Evolutionary conservation across 1,140 invertebrate genomes (phyloP).

Genomic region (Agraylea sexmaculata): DNA sequence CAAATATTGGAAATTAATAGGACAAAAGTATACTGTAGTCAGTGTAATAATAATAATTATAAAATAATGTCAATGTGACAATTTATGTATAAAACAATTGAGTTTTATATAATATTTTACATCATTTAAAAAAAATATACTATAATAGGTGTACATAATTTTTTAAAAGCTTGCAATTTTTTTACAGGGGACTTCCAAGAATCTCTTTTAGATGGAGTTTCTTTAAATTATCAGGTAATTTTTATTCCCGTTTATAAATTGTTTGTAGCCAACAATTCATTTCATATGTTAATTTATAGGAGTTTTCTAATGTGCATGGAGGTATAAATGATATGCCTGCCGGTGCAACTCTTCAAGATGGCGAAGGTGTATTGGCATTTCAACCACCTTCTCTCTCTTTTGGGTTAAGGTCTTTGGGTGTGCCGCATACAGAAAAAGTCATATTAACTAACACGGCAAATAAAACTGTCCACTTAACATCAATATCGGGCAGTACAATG

Average conservation of each 20-base stretch:
- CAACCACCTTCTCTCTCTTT: slow-evolving; percentile 14
- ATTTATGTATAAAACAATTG: too few species aligned
- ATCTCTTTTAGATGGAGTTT: slow-evolving; percentile 18
- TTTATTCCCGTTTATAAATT: background rate
- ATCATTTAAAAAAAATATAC: too few species aligned
- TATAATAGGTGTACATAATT: too few species aligned
- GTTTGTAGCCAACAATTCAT: background rate
- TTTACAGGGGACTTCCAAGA: slow-evolving; percentile 17
- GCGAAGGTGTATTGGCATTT: slow-evolving; percentile 13
- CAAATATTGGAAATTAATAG: too few species aligned
- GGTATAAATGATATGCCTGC: background rate
- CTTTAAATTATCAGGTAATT: slow-evolving; percentile 18
- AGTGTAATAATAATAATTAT: too few species aligned
- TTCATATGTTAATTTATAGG: background rate
- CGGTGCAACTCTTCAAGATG: slow-evolving; percentile 4
- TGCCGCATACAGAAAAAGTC: slow-evolving; percentile 18
- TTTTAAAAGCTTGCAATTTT: background rate
- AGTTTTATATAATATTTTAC: too few species aligned
- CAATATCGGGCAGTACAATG: slow-evolving; percentile 75
- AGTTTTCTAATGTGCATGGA: background rate
- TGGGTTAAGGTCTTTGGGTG: slow-evolving; percentile 15
- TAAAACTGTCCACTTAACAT: slow-evolving; percentile 65
- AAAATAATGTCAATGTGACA: too few species aligned
- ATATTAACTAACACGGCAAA: slow-evolving; percentile 39
- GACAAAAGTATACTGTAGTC: too few species aligned